phyloP scores from a whole-genome alignment of 2,797 vertebrate species.

The Aulostomus chinensis region DNA sequence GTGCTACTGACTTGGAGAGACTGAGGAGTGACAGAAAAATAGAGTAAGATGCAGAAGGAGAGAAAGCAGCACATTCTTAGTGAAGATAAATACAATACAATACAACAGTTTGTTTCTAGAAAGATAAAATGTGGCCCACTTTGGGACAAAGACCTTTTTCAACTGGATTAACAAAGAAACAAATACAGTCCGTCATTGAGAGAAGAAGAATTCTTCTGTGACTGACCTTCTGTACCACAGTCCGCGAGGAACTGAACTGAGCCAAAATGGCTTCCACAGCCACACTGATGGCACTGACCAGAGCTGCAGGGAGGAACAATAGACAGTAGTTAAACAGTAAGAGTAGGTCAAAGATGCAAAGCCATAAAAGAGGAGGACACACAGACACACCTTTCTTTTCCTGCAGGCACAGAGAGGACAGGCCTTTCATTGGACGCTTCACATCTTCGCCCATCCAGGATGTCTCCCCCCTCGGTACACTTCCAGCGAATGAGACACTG shows the following conservation, averaged over 20 bases:
- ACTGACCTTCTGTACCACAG: slow-evolving; percentile 94
- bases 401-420: slow-evolving; percentile 75
- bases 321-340: slow-evolving; percentile 24
- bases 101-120: neutral
- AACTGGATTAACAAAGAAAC: no score
- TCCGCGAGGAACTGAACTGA: slow-evolving; percentile 91
- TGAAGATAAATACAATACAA: slow-evolving; percentile 10
- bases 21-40: slow-evolving; percentile 46
- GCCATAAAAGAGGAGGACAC: neutral
- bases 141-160: no score
- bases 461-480: slow-evolving; percentile 55
- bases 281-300: slow-evolving; percentile 83
- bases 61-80: slow-evolving; percentile 43
- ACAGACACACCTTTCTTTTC: slow-evolving; percentile 78
- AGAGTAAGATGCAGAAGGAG: slow-evolving; percentile 48
- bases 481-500: slow-evolving; percentile 78
- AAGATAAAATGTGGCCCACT: no score
- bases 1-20: slow-evolving; percentile 60
- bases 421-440: slow-evolving; percentile 65
- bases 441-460: slow-evolving; percentile 81
- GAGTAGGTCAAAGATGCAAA: neutral
- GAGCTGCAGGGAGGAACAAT: slow-evolving; percentile 72
- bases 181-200: no score
- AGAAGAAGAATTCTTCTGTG: neutral
- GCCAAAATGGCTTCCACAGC: slow-evolving; percentile 92